Conservation (phyloP, 2,888 invertebrate genomes). For the Masnerella sp. region DNA sequence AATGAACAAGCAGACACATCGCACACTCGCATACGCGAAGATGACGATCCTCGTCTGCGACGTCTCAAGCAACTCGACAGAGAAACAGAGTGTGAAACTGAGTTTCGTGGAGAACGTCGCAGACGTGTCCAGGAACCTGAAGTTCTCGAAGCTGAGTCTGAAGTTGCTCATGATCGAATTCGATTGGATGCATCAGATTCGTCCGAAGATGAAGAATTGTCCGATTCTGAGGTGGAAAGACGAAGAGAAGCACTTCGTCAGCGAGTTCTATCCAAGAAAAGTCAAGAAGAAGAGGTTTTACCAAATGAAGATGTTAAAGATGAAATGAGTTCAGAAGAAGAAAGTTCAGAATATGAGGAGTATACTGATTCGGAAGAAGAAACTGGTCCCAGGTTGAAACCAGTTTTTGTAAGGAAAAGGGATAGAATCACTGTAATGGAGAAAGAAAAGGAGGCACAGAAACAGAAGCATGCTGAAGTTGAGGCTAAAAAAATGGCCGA, state of each 20-base stretch:
- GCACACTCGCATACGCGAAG: constrained; percentile 75
- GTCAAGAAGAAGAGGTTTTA: constrained; percentile 84
- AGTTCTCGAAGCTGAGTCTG: constrained; percentile 81
- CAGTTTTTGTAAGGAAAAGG: constrained; percentile 94
- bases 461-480: constrained; percentile 89
- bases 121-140: constrained; percentile 85
- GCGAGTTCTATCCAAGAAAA: constrained; percentile 83
- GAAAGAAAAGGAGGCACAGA: constrained; percentile 91
- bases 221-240: constrained; percentile 91
- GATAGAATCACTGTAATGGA: constrained; percentile 97
- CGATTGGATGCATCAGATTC: constrained; percentile 76
- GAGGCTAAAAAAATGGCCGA: constrained; percentile 92
- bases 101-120: constrained; percentile 80
- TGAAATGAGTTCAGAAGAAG: constrained; percentile 79
- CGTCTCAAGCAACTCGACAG: constrained; percentile 76
- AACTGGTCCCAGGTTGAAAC: constrained; percentile 93
- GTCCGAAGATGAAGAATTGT: constrained; percentile 86
- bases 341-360: constrained; percentile 90
- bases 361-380: constrained; percentile 95
- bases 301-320: constrained; percentile 83
- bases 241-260: constrained; percentile 85
- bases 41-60: constrained; percentile 89
- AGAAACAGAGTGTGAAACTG: constrained; percentile 78
- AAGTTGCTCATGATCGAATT: constrained; percentile 79
- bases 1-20: constrained; percentile 77